Evolutionary conservation across 2,888 invertebrate genomes (phyloP), one percentile per base, ranked within the genome.

Genomic region (Lasioglossum zephyrum): DNA sequence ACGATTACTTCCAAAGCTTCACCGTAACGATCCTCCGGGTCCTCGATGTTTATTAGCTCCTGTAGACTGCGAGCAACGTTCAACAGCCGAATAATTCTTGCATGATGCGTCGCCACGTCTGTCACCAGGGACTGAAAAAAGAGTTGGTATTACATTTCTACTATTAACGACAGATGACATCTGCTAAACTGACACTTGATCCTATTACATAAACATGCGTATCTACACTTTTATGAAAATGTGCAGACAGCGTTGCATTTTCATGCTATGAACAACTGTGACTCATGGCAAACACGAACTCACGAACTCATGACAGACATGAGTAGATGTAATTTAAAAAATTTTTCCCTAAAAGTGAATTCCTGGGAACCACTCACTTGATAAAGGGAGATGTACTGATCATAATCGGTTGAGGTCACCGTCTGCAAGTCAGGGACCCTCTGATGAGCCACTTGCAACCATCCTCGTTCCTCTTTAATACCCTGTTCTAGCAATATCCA

Each of bases 391-490:
- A 98, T 98, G 93, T 98, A 98, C 92, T 98, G 97, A 93, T 98
- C 97, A 91, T 97, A 98, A 93, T 98, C 98, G 13, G 97, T 97
- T 1, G 98, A 98, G 0, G 97, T 98, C 0, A 98, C 97, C 26
- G 97, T 97, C 60, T 97, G 97, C 0, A 98, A 95, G 93, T 98
- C 97, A 0, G 98, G 98, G 2, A 98, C 97, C 90, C 98, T 96
- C 95, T 98, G 98, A 93, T 97, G 97, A 39, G 98, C 98, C 4
- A 98, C 97, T 92, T 97, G 97, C 2, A 98, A 95, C 98, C 98
- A 98, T 90, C 97, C 97, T 73, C 96, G 96, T 95, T 98, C 98
- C 92, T 98, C 98, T 87, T 97, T 97, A 96, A 98, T 97, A 0
- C 97, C 97, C 92, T 97, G 97, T 93, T 98, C 97, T 1, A 98